A percentile compares a stretch with the other conserved stretches of the same genome.
phyloP scores from a whole-genome alignment of 1,140 invertebrate genomes.

The Drosophila malerkotliana region DNA sequence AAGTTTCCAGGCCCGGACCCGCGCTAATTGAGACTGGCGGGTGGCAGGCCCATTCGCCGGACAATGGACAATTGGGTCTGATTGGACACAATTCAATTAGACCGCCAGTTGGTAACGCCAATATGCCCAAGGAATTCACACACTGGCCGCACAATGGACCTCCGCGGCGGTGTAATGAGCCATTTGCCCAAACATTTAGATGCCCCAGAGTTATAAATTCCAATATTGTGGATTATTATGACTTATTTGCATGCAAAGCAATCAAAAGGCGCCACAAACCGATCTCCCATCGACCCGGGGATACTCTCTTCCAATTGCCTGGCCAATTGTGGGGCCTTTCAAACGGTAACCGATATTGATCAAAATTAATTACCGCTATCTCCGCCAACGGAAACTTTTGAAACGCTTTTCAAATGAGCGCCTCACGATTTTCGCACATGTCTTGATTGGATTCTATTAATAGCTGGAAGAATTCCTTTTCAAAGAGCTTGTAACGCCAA shows the following conservation, averaged over 20 bases:
- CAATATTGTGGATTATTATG: constrained; percentile 31
- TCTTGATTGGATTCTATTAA: neutral
- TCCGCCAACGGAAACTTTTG: constrained; percentile 33
- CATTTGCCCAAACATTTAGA: constrained; percentile 53
- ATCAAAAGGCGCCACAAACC: neutral
- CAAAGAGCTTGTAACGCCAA: neutral
- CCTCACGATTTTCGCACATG: constrained; percentile 14
- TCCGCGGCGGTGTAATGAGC: constrained; percentile 39
- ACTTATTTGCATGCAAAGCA: constrained; percentile 34
- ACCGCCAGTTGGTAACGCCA: constrained; percentile 31
- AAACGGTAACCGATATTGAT: constrained; percentile 38
- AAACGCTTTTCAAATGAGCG: constrained; percentile 23
- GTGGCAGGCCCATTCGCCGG: constrained; percentile 19
- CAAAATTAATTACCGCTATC: constrained; percentile 36
- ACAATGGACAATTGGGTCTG: constrained; percentile 39
- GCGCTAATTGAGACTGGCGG: constrained; percentile 45
- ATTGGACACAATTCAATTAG: constrained; percentile 58
- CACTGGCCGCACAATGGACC: constrained; percentile 7
- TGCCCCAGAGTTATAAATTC: constrained; percentile 19
- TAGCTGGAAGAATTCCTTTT: neutral
- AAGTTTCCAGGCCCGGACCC: constrained; percentile 39
- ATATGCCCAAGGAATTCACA: constrained; percentile 47
- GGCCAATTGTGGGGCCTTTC: constrained; percentile 12
- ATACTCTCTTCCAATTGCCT: constrained; percentile 41
- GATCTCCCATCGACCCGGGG: constrained; percentile 11